A percentile compares a stretch with the other conserved stretches of the same genome.
phyloP scores from a whole-genome alignment of 2,113 vertebrate genomes.

The Xenopus laevis region DNA sequence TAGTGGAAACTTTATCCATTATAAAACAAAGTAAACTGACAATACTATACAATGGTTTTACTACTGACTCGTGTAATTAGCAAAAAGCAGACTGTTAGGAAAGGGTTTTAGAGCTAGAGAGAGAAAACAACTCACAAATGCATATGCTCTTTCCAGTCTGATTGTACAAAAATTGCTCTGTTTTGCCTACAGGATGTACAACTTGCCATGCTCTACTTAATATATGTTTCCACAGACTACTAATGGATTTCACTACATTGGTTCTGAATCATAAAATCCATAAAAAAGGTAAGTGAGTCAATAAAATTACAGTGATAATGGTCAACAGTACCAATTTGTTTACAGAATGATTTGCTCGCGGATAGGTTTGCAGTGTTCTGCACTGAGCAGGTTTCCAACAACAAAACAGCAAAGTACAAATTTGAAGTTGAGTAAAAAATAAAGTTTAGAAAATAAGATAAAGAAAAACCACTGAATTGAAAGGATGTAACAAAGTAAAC shows the following conservation, averaged over 20 bases:
- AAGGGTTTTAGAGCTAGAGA: too few species aligned
- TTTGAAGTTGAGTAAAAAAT: too few species aligned
- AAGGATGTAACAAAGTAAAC: too few species aligned
- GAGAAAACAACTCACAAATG: too few species aligned
- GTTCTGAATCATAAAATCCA: conserved; percentile 36
- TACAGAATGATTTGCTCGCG: not conserved
- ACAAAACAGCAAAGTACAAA: too few species aligned
- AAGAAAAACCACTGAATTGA: too few species aligned
- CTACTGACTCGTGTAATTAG: not conserved
- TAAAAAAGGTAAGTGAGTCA: conserved; percentile 19
- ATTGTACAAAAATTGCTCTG: not conserved
- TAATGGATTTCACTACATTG: conserved; percentile 27
- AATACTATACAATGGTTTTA: not conserved
- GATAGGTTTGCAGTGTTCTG: not conserved
- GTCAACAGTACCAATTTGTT: conserved; percentile 22
- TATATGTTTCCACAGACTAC: conserved; percentile 19
- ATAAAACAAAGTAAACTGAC: not conserved
- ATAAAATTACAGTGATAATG: conserved; percentile 31
- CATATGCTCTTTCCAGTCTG: too few species aligned
- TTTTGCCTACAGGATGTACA: conserved; percentile 14
- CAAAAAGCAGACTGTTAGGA: too few species aligned
- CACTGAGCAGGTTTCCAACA: not conserved
- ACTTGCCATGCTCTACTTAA: conserved; percentile 29
- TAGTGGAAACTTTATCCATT: too few species aligned
- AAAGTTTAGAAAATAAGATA: too few species aligned